Base-by-base conservation (phyloP, 2,888 invertebrate species). In the Dynastes grantii region DNA sequence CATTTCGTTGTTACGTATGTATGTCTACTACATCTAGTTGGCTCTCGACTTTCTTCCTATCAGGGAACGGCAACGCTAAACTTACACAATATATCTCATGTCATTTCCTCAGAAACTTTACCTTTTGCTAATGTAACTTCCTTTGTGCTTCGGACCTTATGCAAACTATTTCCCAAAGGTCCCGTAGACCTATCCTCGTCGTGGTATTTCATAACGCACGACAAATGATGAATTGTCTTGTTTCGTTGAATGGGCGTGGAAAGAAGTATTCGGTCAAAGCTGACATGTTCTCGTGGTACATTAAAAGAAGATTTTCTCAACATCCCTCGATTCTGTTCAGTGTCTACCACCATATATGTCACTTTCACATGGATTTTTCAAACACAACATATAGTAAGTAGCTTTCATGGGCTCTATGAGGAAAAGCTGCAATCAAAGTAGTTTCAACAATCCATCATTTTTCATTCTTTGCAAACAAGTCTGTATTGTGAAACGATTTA, bases 41-140 rank as follows among this genome's bases (percentile, higher is more conserved):
- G 11, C 51, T 51, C 53, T 51, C 27, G 51, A 27, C 49, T 22
- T 67, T 67, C 65, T 67, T 67, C 65, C 45, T 67, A 67, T 67
- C 65, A 40, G 6, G 29, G 32, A 53, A 67, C 16, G 32, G 55
- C 37, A 73, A 73, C 40, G 58, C 16, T 8, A 37, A 73, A 58
- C 40, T 73, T 73, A 73, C 40, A 73, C 58, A 73, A 73, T 73
- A 73, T 73, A 73, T 73, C 45, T 73, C 45, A 73, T 61, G 58
- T 58, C 73, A 40, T 40, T 55, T 71, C 58, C 61, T 73, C 40
- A 51, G 68, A 68, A 51, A 68, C 51, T 73, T 40, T 53, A 70
- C 70, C 70, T 70, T 73, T 73, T 27, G 68, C 58, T 73, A 73
- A 73, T 73, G 16, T 73, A 73, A 32, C 22, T 73, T 11, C 73